A percentile compares a stretch with the other conserved stretches of the same genome.
These are phyloP conservation scores for Drosophila suboccidentalis DNA, from an alignment of 2,888 invertebrate genomes.

Conservation along the genomic window DNA sequence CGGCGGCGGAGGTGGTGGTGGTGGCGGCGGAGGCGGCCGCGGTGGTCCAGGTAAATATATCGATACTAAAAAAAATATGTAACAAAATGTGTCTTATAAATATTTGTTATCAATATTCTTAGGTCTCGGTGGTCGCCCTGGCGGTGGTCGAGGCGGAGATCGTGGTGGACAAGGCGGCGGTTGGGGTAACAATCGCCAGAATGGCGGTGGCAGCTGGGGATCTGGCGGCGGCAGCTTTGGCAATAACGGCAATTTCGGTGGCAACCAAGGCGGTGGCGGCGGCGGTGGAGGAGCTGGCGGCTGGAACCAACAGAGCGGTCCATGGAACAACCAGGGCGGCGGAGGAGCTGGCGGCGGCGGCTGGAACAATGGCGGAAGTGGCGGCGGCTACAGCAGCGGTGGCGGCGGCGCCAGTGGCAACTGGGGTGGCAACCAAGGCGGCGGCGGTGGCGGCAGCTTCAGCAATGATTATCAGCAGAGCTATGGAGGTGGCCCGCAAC, in stretches of 20 bases:
- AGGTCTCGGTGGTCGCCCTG: constrained; percentile 57
- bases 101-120: background rate
- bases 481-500: constrained; percentile 93
- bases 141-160: constrained; percentile 67
- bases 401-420: constrained; percentile 87
- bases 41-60: constrained; percentile 69
- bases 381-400: constrained; percentile 71
- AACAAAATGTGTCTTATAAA: background rate
- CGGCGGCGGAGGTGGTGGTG: constrained; percentile 86
- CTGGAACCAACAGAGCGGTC: constrained; percentile 85
- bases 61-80: no score
- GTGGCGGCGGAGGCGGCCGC: constrained; percentile 87
- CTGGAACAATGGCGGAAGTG: constrained; percentile 84
- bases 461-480: constrained; percentile 92
- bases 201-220: constrained; percentile 83
- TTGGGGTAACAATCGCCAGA: constrained; percentile 70
- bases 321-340: constrained; percentile 82
- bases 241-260: constrained; percentile 76
- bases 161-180: constrained; percentile 75
- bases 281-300: constrained; percentile 82
- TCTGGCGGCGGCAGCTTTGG: constrained; percentile 82
- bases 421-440: constrained; percentile 80
- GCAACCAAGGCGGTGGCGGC: constrained; percentile 83
- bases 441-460: constrained; percentile 70
- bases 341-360: constrained; percentile 77